Evolutionary conservation across 2,113 vertebrate species (phyloP).

Genomic region (Holacanthus passer): DNA sequence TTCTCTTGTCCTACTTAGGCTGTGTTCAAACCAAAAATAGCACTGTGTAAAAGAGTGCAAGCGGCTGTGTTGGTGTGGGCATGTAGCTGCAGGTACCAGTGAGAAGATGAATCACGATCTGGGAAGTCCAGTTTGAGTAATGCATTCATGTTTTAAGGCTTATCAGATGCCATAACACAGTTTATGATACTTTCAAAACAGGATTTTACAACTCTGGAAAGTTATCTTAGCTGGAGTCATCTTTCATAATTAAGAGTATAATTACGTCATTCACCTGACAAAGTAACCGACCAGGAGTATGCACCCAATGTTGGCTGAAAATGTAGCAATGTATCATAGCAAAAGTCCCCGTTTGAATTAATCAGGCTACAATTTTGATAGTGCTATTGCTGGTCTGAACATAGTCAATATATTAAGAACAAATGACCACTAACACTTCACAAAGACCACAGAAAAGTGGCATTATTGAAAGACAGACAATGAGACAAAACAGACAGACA

Average conservation of each 20-base stretch:
- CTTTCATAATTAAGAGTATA: slow-evolving; percentile 13
- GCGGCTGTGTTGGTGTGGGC: not conserved
- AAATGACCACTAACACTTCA: not conserved
- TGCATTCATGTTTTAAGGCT: not conserved
- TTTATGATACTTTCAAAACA: not conserved
- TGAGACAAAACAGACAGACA: not conserved
- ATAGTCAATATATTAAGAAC: not conserved
- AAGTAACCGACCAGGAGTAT: not conserved
- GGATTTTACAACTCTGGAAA: slow-evolving; percentile 7
- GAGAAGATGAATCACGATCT: slow-evolving; percentile 11
- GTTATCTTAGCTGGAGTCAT: not conserved
- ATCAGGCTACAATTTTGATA: slow-evolving; percentile 1
- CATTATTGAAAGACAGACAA: not conserved
- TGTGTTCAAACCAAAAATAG: slow-evolving; percentile 45
- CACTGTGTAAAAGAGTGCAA: not conserved
- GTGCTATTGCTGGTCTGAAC: slow-evolving; percentile 9
- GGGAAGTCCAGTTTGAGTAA: slow-evolving; percentile 20
- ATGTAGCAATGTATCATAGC: not conserved
- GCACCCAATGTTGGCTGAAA: not conserved
- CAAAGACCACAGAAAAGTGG: not conserved
- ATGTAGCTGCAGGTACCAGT: slow-evolving; percentile 10
- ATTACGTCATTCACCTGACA: not conserved
- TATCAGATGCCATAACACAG: not conserved
- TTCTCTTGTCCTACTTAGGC: slow-evolving; percentile 1
- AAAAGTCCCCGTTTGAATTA: not conserved